A percentile compares a stretch with the other conserved stretches of the same genome.
These are phyloP conservation scores for Abrostola triplasia DNA, from an alignment of 2,888 invertebrate genomes.

Conservation along the genomic window DNA sequence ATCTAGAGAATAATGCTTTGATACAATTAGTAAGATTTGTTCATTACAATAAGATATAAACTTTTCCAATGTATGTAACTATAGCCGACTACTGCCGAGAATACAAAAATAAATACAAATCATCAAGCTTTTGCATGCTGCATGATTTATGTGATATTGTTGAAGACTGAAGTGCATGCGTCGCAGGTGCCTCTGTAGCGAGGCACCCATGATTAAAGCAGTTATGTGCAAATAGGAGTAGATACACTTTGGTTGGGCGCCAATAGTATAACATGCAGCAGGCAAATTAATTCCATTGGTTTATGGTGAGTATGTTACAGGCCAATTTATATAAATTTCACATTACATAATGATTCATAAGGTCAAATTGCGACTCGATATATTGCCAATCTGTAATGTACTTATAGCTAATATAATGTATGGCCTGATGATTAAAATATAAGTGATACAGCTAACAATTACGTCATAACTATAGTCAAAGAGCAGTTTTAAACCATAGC, in stretches of 20 bases:
- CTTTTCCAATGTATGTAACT: constrained; percentile 52
- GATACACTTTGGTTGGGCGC: constrained; percentile 63
- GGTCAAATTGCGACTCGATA: constrained; percentile 44
- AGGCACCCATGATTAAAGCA: constrained; percentile 69
- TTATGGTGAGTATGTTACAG: constrained; percentile 58
- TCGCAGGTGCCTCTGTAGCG: constrained; percentile 66
- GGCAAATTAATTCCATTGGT: constrained; percentile 76
- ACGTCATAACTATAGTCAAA: constrained; percentile 67
- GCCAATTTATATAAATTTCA: constrained; percentile 57
- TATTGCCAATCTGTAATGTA: constrained; percentile 59
- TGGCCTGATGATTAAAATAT: constrained; percentile 65
- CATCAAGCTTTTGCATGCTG: constrained; percentile 86
- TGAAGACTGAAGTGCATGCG: constrained; percentile 71
- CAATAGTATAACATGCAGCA: constrained; percentile 83
- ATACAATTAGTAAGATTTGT: constrained; percentile 62
- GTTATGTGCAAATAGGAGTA: constrained; percentile 72
- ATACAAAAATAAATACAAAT: constrained; percentile 61
- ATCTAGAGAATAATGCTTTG: constrained; percentile 55
- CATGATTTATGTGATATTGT: constrained; percentile 76
- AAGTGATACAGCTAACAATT: constrained; percentile 63
- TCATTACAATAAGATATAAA: constrained; percentile 43
- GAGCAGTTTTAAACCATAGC: constrained; percentile 70
- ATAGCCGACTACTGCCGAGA: constrained; percentile 66
- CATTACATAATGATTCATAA: constrained; percentile 40
- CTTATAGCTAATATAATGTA: constrained; percentile 69